Base-by-base conservation (phyloP, 2,797 vertebrate species). In the Typhlichthys eigenmanni region DNA sequence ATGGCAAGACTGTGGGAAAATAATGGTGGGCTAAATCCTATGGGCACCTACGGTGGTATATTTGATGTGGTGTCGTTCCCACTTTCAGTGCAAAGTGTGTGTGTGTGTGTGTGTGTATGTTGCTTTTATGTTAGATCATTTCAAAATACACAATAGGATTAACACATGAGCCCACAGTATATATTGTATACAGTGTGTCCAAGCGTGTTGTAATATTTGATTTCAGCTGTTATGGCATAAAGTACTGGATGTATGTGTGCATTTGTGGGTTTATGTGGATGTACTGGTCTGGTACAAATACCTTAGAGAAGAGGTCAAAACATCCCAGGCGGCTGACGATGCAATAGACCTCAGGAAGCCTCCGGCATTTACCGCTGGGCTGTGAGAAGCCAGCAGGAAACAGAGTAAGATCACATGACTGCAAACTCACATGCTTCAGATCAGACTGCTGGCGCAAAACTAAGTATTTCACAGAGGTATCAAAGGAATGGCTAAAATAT, bases 231-330 rank as follows among this genome's bases (percentile, higher is more conserved):
- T 24, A 24, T 24, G 24, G 24, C 24, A 24, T 24, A 29, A 4
- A 29, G 24, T 29, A 29, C 4, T 29, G 4, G 5, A 8, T 58
- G 62, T 47, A 46, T 10, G 13, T 64, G 12, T 4, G 60, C n/a
- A 13, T 50, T 49, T 38, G 13, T 1, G 16, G 11, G 32, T 6
- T 19, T 14, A 11, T 24, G 43, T 13, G 47, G 47, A 17, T 56
- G 43, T 53, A 4, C 24, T 4, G 24, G 13, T 50, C 8, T 10
- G 2, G 13, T 12, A 0, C 50, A 19, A 89, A 85, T 93, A 98
- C 97, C 95, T 99, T 98, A 62, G 97, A 98, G 91, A 99, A 99
- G 74, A 99, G 93, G 81, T 97, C 95, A 71, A 99, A 99, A 88
- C 97, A 99, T 46, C 97, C 97, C 76, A 99, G 92, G 3, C 95